Evolutionary conservation across 2,888 invertebrate genomes (phyloP), one percentile per base, ranked within the genome.

Genomic region (Drosophila helvetica): DNA sequence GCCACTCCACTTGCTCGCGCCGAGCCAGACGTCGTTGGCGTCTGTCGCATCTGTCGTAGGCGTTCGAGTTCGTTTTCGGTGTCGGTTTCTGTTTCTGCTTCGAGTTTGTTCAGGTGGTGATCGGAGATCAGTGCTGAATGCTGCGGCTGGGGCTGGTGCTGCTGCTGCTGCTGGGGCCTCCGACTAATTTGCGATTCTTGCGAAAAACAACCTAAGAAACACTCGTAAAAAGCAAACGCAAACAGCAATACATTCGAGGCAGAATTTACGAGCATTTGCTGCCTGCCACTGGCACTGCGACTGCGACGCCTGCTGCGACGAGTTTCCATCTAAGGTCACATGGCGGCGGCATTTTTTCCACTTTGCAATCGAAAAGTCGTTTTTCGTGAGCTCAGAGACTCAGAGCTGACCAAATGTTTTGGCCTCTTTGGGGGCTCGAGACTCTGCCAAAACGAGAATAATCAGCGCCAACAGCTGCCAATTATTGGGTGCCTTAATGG

Each of bases 151-250:
- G 71, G 55, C 53, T 64, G 61, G 27, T 69, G 55, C 53, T n/a
- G n/a, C n/a, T n/a, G n/a, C n/a, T n/a, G n/a, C n/a, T n/a, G n/a
- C n/a, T 64, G 61, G 27, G 71, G 55, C 53, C 57, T 66, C 83
- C 52, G 79, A 83, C 85, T 83, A 81, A 85, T 88, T 86, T 86
- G 88, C 89, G 86, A 86, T 86, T 88, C 87, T 88, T 81, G 87
- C 74, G 80, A 76, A 76, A 81, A 59, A 57, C 57, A 60, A 46
- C 75, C 43, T 25, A 52, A 59, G 33, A 69, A 54, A 42, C 57
- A 48, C 42, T 17, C 55, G 62, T 59, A 30, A 66, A 76, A 62
- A 42, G 25, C 53, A 69, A 65, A 47, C 64, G 15, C 51, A 66
- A 61, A 56, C 79, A 61, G 69, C 80, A 27, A 27, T 27, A 27